These are phyloP conservation scores for Monochamus saltuarius DNA, from an alignment of 1,140 invertebrate species.

Conservation along the genomic window DNA sequence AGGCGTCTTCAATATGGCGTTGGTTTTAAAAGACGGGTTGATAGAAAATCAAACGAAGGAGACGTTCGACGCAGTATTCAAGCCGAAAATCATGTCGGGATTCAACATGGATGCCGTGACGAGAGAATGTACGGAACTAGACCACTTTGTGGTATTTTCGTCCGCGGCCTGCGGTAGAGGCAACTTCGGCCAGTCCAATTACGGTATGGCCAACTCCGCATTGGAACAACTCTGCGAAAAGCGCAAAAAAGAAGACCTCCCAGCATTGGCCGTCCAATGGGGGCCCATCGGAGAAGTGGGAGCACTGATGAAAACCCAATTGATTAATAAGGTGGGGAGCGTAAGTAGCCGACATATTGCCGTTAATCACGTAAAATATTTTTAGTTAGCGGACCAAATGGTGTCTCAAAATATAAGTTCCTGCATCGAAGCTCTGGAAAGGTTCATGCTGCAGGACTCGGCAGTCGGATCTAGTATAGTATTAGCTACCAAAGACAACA, in stretches of 20 bases:
- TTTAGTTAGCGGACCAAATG: not conserved
- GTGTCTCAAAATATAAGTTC: slow-evolving; percentile 51
- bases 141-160: slow-evolving; percentile 69
- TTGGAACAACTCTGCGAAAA: slow-evolving; percentile 63
- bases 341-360: not conserved
- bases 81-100: slow-evolving; percentile 82
- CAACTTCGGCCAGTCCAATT: slow-evolving; percentile 77
- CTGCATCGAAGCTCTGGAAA: slow-evolving; percentile 68
- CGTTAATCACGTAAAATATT: slow-evolving; percentile 78
- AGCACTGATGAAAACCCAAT: slow-evolving; percentile 33
- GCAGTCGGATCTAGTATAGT: slow-evolving; percentile 77
- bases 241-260: slow-evolving; percentile 54
- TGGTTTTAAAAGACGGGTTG: slow-evolving; percentile 81
- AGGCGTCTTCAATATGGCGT: slow-evolving; percentile 90
- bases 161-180: slow-evolving; percentile 75
- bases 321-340: not conserved
- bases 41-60: slow-evolving; percentile 83
- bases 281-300: slow-evolving; percentile 60
- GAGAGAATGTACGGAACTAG: slow-evolving; percentile 19
- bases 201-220: slow-evolving; percentile 64
- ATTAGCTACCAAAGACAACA: slow-evolving; percentile 67
- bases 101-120: slow-evolving; percentile 74
- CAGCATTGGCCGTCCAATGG: slow-evolving; percentile 62
- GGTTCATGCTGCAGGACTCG: slow-evolving; percentile 65
- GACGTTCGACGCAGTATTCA: slow-evolving; percentile 72